Base-by-base conservation (phyloP, 2,113 vertebrate species). In the Forbesichthys agassizii region DNA sequence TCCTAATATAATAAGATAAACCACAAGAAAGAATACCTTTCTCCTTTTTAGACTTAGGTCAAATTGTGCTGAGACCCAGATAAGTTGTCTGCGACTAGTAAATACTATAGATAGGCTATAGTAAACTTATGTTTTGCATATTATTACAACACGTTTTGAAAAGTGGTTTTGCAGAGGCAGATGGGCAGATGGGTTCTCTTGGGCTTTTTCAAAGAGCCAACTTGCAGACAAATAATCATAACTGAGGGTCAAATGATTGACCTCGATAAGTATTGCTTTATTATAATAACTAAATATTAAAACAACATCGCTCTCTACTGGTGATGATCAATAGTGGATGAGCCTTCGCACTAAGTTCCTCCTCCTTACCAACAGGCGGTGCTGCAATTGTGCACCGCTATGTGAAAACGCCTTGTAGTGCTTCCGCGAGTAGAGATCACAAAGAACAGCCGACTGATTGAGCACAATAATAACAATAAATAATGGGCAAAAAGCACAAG, bases 401-500 rank as follows among this genome's bases (percentile, higher is more conserved):
- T 11, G 57, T 9, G 9, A 11, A 42, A 14, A 0, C 16, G 4
- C 20, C 0, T 9, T 3, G 57, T 3, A 36, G 20, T 10, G 1
- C 64, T 79, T 84, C 86, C 69, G 78, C 10, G 46, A 49, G 5
- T 16, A 16, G 56, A 42, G 16, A 36, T 48, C 60, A 71, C 68
- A 47, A 59, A 20, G 46, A 64, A 63, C 13, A 42, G 54, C 18
- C 11, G 9, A 33, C 62, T 64, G 54, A 11, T 16, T n/a, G 36
- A 27, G 33, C 14, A 13, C 49, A 46, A 52, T 46, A 53, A 65
- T 84, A 84, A 86, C 27, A 82, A 46, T 79, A 90, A 88, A 92
- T 72, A 81, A 98, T 98, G 96, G 96, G 96, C 66, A 97, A 96
- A 92, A 98, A 98, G 74, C 96, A 98, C 83, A 98, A 98, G 86